Evolutionary conservation across 2,113 vertebrate species (phyloP).

Genomic region (Perca flavescens): DNA sequence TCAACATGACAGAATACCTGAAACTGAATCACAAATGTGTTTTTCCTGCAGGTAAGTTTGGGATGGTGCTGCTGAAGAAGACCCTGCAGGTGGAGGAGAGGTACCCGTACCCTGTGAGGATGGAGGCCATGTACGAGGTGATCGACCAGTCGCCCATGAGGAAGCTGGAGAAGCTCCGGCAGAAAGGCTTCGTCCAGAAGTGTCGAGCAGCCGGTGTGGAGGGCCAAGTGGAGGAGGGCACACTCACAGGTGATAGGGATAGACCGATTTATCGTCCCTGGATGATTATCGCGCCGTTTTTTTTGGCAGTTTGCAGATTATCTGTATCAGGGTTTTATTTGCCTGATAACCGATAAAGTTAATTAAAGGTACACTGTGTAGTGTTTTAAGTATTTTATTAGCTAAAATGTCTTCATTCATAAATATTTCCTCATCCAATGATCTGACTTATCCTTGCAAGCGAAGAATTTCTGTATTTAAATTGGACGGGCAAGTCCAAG

Average conservation of each 20-base stretch:
- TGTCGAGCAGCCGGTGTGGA: conserved; percentile 94
- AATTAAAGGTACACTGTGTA: too few species aligned
- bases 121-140: conserved; percentile 96
- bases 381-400: too few species aligned
- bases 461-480: too few species aligned
- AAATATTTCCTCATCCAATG: too few species aligned
- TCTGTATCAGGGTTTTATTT: too few species aligned
- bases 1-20: neutral
- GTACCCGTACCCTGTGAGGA: conserved; percentile 96
- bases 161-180: conserved; percentile 92
- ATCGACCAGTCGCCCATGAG: conserved; percentile 95
- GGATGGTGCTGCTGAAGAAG: conserved; percentile 97
- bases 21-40: neutral
- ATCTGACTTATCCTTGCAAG: too few species aligned
- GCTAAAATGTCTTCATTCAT: too few species aligned
- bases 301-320: too few species aligned
- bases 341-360: too few species aligned
- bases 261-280: too few species aligned
- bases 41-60: conserved; percentile 87
- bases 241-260: conserved; percentile 56
- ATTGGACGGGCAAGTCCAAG: too few species aligned
- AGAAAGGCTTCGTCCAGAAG: conserved; percentile 96
- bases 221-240: conserved; percentile 90
- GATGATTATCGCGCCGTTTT: too few species aligned
- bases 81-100: conserved; percentile 96